These are phyloP conservation scores for Lasaia peninsularis DNA, from an alignment of 1,140 invertebrate genomes.

Conservation along the genomic window DNA sequence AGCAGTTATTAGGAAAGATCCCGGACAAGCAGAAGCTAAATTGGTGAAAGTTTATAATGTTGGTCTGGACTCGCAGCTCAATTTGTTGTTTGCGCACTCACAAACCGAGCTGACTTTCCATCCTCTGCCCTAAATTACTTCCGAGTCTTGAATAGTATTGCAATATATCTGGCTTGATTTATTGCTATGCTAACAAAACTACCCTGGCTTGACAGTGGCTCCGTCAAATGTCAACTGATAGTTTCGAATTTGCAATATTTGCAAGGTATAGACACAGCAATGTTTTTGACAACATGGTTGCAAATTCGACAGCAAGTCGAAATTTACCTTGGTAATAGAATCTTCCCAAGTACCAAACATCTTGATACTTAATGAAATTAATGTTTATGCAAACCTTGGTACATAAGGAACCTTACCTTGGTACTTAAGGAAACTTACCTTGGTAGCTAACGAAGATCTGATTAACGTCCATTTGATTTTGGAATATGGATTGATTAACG, in stretches of 20 bases:
- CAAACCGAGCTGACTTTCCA: slow-evolving; percentile 81
- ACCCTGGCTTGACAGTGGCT: slow-evolving; percentile 58
- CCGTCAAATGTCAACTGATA: slow-evolving; percentile 60
- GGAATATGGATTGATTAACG: neutral
- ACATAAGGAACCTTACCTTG: no score
- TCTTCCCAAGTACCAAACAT: neutral
- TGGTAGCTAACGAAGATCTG: slow-evolving; percentile 1
- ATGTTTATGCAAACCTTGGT: no score
- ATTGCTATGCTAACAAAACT: slow-evolving; percentile 51
- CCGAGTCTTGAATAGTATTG: slow-evolving; percentile 51
- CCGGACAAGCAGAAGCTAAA: slow-evolving; percentile 69
- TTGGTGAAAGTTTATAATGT: slow-evolving; percentile 81
- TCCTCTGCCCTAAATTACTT: slow-evolving; percentile 65
- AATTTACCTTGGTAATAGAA: slow-evolving; percentile 16
- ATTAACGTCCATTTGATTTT: neutral
- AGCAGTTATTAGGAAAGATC: slow-evolving; percentile 80
- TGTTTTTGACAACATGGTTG: slow-evolving; percentile 43
- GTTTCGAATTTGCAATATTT: slow-evolving; percentile 58
- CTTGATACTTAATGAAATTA: neutral
- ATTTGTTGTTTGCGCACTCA: slow-evolving; percentile 80
- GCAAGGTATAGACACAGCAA: slow-evolving; percentile 27
- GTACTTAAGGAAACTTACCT: no score
- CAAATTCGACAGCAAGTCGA: slow-evolving; percentile 32
- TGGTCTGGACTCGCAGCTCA: slow-evolving; percentile 82
- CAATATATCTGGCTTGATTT: slow-evolving; percentile 40